Base-by-base conservation (phyloP, 2,888 invertebrate species). In the Pseudococcus longispinus region DNA sequence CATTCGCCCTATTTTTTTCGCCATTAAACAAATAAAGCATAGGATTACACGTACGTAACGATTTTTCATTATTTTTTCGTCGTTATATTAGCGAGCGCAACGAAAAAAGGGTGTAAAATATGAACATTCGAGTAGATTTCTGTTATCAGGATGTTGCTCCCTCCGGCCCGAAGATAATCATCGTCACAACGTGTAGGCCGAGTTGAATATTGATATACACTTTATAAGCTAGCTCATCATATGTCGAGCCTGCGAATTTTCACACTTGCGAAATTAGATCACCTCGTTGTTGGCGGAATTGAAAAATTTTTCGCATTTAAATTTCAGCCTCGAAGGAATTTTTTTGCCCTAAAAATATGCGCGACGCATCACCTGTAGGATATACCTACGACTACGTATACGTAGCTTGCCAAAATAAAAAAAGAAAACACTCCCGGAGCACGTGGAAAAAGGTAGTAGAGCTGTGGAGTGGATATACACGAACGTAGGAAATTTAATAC, bases 401-500 rank as follows among this genome's bases (percentile, higher is more conserved):
- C 23, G 20, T 23, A 23, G 60, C 2, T 11, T 6, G 23, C 5
- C 23, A n/a, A 55, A n/a, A 55, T 4, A 23, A 13, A 18, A 70
- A 70, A 70, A 29, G 29, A 70, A 32, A 11, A 65, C 26, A 65
- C 29, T 70, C 29, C 6, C 18, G 15, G 29, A 70, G 70, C 70
- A 70, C 70, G 70, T 70, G 70, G 70, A 18, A 70, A 70, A 70
- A 26, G 70, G 70, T 70, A 70, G 70, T 15, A 60, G 60, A 60
- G 23, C 26, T 70, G 6, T 20, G 29, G 29, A 70, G 70, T 70
- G 18, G 29, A 15, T 23, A 51, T 8, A 32, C 70, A 70, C 70
- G 70, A 70, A 70, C 70, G 70, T 70, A 29, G 70, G 70, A 70
- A 70, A 70, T 70, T 70, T 70, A 70, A 70, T 70, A 70, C 70